These are phyloP conservation scores for Synanthedon vespiformis DNA, from an alignment of 2,888 invertebrate genomes.

Conservation along the genomic window DNA sequence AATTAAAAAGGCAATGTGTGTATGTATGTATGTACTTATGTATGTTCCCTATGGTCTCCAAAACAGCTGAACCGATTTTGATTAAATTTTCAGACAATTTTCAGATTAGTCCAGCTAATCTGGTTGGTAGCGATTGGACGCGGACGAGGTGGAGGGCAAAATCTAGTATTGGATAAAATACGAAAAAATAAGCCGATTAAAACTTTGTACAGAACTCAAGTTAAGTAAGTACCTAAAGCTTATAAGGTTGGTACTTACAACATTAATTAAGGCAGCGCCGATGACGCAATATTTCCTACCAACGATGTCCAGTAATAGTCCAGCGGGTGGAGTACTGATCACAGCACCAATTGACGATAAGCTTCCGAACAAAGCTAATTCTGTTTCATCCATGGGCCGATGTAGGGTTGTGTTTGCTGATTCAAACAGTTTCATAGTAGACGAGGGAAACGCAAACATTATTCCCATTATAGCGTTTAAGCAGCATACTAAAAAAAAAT, in stretches of 20 bases:
- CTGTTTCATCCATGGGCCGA: constrained; percentile 35
- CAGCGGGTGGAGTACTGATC: constrained; percentile 28
- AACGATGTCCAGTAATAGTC: constrained; percentile 25
- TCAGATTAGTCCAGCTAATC: too few relatives aligned
- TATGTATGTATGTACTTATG: too few relatives aligned
- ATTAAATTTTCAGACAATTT: too few relatives aligned
- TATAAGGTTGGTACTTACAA: constrained; percentile 22
- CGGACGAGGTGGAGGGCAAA: too few relatives aligned
- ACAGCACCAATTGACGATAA: constrained; percentile 37
- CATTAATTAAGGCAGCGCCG: constrained; percentile 17
- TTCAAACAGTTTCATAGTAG: constrained; percentile 33
- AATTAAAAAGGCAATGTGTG: too few relatives aligned
- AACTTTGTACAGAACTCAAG: too few relatives aligned
- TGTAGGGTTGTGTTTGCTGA: constrained; percentile 37
- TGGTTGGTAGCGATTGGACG: too few relatives aligned
- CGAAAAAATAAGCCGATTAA: too few relatives aligned
- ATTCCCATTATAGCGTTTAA: constrained; percentile 33
- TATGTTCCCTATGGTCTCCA: too few relatives aligned
- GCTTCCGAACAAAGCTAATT: constrained; percentile 35
- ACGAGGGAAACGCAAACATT: constrained; percentile 43
- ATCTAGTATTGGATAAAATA: too few relatives aligned
- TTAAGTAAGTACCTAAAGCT: too few relatives aligned
- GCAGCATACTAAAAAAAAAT: constrained; percentile 34
- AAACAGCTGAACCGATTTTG: too few relatives aligned
- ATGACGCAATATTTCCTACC: constrained; percentile 34